Evolutionary conservation across 2,888 invertebrate genomes (phyloP).

Genomic region (Harpalus rubripes): DNA sequence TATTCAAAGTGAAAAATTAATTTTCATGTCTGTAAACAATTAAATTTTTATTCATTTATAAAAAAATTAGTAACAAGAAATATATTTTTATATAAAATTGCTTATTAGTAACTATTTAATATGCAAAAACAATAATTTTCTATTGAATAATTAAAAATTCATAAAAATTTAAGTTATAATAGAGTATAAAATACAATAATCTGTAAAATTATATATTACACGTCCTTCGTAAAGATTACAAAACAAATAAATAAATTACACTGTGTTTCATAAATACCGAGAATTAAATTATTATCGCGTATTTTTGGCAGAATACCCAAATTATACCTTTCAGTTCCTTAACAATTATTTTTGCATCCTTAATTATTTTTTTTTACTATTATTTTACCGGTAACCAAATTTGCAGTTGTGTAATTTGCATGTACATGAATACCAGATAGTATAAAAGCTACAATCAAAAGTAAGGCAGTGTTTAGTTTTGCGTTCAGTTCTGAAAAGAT

Average conservation of each 20-base stretch:
- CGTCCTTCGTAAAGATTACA: constrained; percentile 22
- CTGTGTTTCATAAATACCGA: constrained; percentile 4
- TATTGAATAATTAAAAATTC: constrained; percentile 13
- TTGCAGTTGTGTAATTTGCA: constrained; percentile 29
- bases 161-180: constrained; percentile 32
- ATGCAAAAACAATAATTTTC: background rate
- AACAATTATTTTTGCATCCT: constrained; percentile 15
- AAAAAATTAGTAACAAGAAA: constrained; percentile 4
- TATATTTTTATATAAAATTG: background rate
- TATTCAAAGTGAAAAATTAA: too few relatives aligned
- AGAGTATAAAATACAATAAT: constrained; percentile 11
- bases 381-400: background rate
- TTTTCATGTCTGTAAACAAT: background rate
- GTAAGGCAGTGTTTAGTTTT: constrained; percentile 6
- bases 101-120: constrained; percentile 3
- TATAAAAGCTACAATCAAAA: constrained; percentile 21
- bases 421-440: background rate
- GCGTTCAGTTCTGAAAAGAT: background rate
- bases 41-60: constrained; percentile 8
- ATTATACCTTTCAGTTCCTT: constrained; percentile 5
- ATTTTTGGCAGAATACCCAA: constrained; percentile 14
- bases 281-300: constrained; percentile 6
- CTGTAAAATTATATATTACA: background rate
- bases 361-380: constrained; percentile 14
- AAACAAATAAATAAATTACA: constrained; percentile 42